phyloP scores from a whole-genome alignment of 2,797 vertebrate genomes.

The Esox masquinongy region DNA sequence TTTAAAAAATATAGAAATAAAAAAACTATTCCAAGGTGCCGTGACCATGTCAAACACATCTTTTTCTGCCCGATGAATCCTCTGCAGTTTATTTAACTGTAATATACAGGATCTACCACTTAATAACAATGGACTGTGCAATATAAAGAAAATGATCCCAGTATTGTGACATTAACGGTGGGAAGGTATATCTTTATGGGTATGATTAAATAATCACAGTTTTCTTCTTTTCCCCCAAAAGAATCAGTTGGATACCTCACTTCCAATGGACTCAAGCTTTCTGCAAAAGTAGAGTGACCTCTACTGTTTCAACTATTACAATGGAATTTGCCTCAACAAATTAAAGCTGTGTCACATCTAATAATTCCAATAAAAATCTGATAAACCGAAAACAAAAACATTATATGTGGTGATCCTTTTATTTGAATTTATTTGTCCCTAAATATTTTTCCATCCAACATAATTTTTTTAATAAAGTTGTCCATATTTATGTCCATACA shows the following conservation, averaged over 20 bases:
- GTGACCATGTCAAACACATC: background rate
- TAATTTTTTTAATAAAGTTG: background rate
- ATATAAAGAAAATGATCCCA: background rate
- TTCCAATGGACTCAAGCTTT: background rate
- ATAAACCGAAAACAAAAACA: background rate
- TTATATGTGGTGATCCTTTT: background rate
- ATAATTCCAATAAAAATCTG: constrained; percentile 40
- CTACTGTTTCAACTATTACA: background rate
- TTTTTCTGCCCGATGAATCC: background rate
- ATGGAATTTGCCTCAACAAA: background rate
- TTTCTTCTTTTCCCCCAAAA: background rate
- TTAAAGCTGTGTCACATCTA: background rate
- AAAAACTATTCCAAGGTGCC: background rate
- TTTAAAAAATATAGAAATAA: too few species aligned
- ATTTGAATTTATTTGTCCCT: background rate
- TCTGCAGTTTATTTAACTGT: background rate
- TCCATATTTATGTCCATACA: background rate
- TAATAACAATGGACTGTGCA: background rate
- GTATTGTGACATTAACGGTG: background rate
- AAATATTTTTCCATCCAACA: background rate
- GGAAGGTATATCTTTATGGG: background rate
- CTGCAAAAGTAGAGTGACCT: background rate
- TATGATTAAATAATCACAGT: background rate
- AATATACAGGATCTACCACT: background rate
- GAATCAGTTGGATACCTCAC: background rate